Evolutionary conservation across 2,888 invertebrate genomes (phyloP).

Genomic region (Lissocephala sabroskyi): DNA sequence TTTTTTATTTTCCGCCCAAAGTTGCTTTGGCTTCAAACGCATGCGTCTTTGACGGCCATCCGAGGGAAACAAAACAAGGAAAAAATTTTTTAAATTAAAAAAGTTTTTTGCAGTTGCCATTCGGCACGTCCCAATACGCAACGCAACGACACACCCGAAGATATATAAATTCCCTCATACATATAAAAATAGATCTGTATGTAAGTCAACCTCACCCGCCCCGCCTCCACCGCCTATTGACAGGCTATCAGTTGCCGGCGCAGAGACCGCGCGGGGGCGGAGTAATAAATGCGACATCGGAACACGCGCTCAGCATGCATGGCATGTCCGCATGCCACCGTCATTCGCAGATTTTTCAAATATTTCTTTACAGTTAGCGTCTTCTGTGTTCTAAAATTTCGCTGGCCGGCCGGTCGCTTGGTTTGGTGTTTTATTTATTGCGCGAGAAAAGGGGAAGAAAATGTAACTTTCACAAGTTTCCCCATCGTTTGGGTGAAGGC

Average conservation of each 20-base stretch:
- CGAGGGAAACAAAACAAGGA: slow-evolving; percentile 26
- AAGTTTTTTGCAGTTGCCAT: slow-evolving; percentile 55
- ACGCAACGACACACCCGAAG: slow-evolving; percentile 41
- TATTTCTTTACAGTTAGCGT: slow-evolving; percentile 27
- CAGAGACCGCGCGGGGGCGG: slow-evolving; percentile 9
- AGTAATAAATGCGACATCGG: slow-evolving; percentile 53
- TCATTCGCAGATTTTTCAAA: slow-evolving; percentile 38
- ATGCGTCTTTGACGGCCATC: slow-evolving; percentile 34
- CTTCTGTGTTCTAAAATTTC: neutral
- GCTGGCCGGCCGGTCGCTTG: too few relatives aligned
- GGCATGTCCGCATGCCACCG: slow-evolving; percentile 42
- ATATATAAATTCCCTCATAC: slow-evolving; percentile 15
- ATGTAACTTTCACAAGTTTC: too few relatives aligned
- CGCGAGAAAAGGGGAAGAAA: too few relatives aligned
- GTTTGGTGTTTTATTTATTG: too few relatives aligned
- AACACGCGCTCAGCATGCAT: slow-evolving; percentile 49
- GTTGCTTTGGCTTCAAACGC: slow-evolving; percentile 38
- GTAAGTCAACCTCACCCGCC: neutral
- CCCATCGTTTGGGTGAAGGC: too few relatives aligned
- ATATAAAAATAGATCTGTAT: neutral
- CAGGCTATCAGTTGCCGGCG: slow-evolving; percentile 11
- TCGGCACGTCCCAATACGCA: slow-evolving; percentile 60
- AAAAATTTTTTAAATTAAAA: slow-evolving; percentile 53
- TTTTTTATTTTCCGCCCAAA: slow-evolving; percentile 24
- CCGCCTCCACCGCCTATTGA: slow-evolving; percentile 21